Conservation (phyloP, 2,888 invertebrate genomes). For the Diadromus collaris region DNA sequence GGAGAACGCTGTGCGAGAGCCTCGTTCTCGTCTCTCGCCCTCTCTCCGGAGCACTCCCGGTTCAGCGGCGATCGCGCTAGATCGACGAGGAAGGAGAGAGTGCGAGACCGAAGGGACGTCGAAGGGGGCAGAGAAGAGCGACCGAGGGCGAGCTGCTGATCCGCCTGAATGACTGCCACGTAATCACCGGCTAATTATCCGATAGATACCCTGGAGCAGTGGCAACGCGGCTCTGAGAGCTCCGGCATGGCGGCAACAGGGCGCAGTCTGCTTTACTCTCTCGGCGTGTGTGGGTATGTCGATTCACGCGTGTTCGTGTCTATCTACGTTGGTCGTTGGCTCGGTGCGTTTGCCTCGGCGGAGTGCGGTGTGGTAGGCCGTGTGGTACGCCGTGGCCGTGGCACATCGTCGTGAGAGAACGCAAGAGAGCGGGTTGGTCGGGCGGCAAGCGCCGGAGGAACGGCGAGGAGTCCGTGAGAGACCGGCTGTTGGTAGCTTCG, state of each 20-base stretch:
- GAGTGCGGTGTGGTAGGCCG: conserved; percentile 23
- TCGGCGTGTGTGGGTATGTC: background rate
- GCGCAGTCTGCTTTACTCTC: background rate
- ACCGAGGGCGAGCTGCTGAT: conserved; percentile 76
- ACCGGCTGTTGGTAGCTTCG: background rate
- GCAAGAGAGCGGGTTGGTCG: background rate
- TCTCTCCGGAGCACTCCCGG: conserved; percentile 37
- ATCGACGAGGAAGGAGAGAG: conserved; percentile 29
- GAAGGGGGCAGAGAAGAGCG: conserved; percentile 62
- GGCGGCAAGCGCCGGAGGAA: background rate
- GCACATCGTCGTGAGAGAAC: conserved; percentile 19
- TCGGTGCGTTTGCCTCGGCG: conserved; percentile 33
- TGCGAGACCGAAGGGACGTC: conserved; percentile 47
- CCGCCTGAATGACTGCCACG: conserved; percentile 78
- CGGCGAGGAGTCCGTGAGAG: background rate
- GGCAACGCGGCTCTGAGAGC: conserved; percentile 56
- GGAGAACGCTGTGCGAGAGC: conserved; percentile 41
- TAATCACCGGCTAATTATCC: conserved; percentile 80
- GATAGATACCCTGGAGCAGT: conserved; percentile 77
- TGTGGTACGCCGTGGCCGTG: conserved; percentile 6
- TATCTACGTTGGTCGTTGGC: conserved; percentile 36
- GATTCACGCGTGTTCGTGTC: conserved; percentile 1
- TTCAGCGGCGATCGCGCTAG: conserved; percentile 12
- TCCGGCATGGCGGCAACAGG: conserved; percentile 29
- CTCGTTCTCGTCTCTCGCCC: conserved; percentile 33